Percentiles rank a stretch among this genome's conserved stretches.
These are phyloP conservation scores for Verasper variegatus DNA, from an alignment of 2,113 vertebrate species.

Conservation along the genomic window DNA sequence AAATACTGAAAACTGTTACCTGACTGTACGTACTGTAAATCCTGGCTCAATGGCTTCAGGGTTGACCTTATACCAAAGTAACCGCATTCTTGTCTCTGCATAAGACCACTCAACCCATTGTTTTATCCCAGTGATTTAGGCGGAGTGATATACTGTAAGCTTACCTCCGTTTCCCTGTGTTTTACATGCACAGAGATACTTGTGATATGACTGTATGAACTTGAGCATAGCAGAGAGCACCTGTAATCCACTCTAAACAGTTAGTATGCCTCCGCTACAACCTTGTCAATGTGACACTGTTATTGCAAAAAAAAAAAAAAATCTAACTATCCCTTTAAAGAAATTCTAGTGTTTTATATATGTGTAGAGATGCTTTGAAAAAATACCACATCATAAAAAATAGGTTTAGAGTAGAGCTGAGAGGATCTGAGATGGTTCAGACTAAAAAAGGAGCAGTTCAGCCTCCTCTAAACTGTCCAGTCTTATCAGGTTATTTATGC, in stretches of 20 bases:
- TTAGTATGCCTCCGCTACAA: background rate
- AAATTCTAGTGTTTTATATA: background rate
- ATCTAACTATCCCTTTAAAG: background rate
- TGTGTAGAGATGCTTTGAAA: background rate
- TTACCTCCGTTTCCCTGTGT: slow-evolving; percentile 11
- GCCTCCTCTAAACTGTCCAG: slow-evolving; percentile 20
- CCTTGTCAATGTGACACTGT: background rate
- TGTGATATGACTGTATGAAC: slow-evolving; percentile 16
- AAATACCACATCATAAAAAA: background rate
- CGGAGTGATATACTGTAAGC: background rate
- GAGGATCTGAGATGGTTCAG: slow-evolving; percentile 15
- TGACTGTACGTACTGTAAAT: slow-evolving; percentile 7
- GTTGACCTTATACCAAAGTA: background rate
- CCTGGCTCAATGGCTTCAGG: background rate
- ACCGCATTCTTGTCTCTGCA: background rate
- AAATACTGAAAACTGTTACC: slow-evolving; percentile 36
- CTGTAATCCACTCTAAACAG: background rate
- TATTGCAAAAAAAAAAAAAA: too few species aligned
- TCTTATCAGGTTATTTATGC: slow-evolving; percentile 52
- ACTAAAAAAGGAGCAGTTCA: slow-evolving; percentile 30
- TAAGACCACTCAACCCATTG: background rate
- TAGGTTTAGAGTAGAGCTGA: background rate
- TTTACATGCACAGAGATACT: slow-evolving; percentile 30
- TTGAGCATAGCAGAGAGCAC: slow-evolving; percentile 7
- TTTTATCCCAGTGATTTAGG: slow-evolving; percentile 2